phyloP scores from a whole-genome alignment of 2,113 vertebrate species.

The Odobenus rosmarus region DNA sequence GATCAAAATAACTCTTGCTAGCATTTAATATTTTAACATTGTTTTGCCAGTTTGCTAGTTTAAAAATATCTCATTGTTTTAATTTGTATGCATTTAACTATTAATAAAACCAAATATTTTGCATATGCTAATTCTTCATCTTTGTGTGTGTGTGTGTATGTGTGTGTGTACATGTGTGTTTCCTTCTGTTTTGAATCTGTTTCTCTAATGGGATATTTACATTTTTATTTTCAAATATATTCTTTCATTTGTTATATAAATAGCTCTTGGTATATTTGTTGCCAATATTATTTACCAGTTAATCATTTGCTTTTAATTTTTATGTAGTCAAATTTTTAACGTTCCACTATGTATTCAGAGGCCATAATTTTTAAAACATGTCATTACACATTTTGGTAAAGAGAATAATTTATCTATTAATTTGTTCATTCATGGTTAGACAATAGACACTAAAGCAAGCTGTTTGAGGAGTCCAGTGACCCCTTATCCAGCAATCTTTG shows the following conservation, averaged over 20 bases:
- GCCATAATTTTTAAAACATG: neutral
- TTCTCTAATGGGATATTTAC: neutral
- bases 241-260: slow-evolving; percentile 17
- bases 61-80: slow-evolving; percentile 25
- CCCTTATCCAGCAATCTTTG: neutral
- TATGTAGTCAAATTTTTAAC: neutral
- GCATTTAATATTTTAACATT: slow-evolving; percentile 24
- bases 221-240: slow-evolving; percentile 48
- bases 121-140: neutral
- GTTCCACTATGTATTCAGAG: neutral
- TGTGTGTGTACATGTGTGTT: neutral
- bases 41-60: neutral
- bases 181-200: slow-evolving; percentile 8
- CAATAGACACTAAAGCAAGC: neutral
- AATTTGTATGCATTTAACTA: neutral
- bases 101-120: slow-evolving; percentile 30
- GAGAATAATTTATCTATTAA: neutral
- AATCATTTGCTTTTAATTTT: slow-evolving; percentile 40
- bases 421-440: neutral
- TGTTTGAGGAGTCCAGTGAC: neutral
- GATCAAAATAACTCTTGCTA: neutral
- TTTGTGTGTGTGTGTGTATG: neutral
- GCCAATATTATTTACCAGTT: neutral
- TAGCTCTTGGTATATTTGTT: neutral
- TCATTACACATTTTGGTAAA: slow-evolving; percentile 3